Base-by-base conservation (phyloP, 1,140 invertebrate genomes). In the Anoplolepis gracilipes region DNA sequence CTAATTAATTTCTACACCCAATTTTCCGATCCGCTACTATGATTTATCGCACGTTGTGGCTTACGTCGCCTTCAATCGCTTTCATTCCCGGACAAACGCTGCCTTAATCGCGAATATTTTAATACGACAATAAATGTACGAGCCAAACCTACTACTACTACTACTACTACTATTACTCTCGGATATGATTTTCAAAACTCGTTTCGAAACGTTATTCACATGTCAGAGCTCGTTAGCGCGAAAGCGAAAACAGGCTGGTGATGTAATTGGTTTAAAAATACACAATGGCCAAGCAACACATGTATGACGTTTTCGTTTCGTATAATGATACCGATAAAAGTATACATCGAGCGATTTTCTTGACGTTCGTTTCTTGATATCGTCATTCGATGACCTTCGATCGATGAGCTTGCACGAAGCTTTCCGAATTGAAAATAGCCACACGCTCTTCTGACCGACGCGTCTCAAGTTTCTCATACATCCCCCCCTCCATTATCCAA, bases 261-360 rank as follows among this genome's bases (percentile, higher is more conserved):
- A 88, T 87, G 87, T 84, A 88, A 84, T 78, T 76, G 85, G 78
- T 84, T 86, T 76, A 89, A 89, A 89, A 89, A 89, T 88, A 89
- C 61, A 88, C 59, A 72, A 19, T 33, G 13, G 6, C 11, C 75
- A n/a, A 49, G 28, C 36, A 53, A 28, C 55, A 5, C 30, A 33
- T 39, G n/a, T 53, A 19, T 2, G 13, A 53, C 7, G 70, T 36
- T 30, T 30, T 42, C 62, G 72, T 42, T 67, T 13, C 39, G 69
- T 73, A n/a, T 36, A 16, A 53, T 36, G 30, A 87, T 78, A 25
- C 25, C 25, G 33, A 70, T 73, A 55, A 59, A 53, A 61, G 53
- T 59, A 42, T 11, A n/a, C n/a, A 25, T 59, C 55, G 19, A n/a
- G 28, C 28, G 36, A 22, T 22, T 8, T 76, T 70, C 62, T 84